Conservation (phyloP, 2,888 invertebrate genomes). For the Drosophila setosimentum region DNA sequence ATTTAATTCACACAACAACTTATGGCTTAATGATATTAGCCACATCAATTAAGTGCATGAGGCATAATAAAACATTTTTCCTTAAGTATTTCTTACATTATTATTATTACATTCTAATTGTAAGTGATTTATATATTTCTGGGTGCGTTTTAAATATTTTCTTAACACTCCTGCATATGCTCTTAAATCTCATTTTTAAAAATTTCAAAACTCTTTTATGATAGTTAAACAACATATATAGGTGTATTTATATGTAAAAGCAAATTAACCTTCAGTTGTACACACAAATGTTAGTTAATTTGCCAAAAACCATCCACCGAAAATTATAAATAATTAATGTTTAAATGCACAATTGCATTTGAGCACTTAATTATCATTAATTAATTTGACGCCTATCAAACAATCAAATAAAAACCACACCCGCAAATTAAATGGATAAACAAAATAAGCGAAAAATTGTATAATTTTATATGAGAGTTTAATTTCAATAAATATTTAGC, state of each 20-base stretch:
- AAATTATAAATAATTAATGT: slow-evolving; percentile 15
- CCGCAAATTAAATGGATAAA: slow-evolving; percentile 23
- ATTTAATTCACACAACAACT: background rate
- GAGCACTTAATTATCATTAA: slow-evolving; percentile 2
- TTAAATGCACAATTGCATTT: slow-evolving; percentile 7
- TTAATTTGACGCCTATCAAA: slow-evolving; percentile 7
- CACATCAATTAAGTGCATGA: background rate
- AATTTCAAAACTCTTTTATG: too few relatives aligned
- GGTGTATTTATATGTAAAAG: background rate
- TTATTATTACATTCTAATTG: background rate
- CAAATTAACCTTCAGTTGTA: background rate
- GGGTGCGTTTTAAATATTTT: too few relatives aligned
- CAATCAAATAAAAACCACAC: slow-evolving; percentile 26
- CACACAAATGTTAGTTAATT: slow-evolving; percentile 28
- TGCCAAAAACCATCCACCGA: background rate
- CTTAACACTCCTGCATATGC: background rate
- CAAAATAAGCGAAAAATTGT: background rate
- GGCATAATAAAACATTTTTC: background rate
- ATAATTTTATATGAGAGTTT: slow-evolving; percentile 59
- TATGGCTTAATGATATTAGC: too few relatives aligned
- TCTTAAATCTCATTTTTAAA: background rate
- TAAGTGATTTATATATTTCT: background rate
- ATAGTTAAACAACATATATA: too few relatives aligned
- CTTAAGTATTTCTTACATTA: background rate
- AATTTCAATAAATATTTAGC: slow-evolving; percentile 50